Percentiles rank a stretch among this genome's conserved stretches.
phyloP scores from a whole-genome alignment of 2,888 invertebrate species.

The Chydorus sphaericus region DNA sequence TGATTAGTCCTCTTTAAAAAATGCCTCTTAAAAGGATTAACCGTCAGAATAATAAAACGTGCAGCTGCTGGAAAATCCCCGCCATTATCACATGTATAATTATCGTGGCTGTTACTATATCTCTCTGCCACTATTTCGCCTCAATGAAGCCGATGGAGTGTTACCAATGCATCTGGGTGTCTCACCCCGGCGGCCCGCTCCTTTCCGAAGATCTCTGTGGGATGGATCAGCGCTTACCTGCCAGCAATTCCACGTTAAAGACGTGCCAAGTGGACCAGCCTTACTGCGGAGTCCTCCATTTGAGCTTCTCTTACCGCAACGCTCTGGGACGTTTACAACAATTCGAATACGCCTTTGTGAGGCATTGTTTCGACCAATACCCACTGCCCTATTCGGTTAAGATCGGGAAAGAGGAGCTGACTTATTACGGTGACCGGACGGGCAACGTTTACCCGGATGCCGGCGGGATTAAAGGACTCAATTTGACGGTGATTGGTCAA shows the following conservation, averaged over 20 bases:
- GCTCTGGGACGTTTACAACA: not conserved
- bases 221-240: not conserved
- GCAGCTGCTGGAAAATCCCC: not conserved
- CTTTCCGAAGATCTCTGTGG: not conserved
- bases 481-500: not conserved
- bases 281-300: not conserved
- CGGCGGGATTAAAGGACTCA: not conserved
- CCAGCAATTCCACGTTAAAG: not conserved
- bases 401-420: not conserved
- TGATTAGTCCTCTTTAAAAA: not conserved
- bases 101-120: not conserved
- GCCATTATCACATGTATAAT: not conserved
- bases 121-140: not conserved
- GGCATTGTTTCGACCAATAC: not conserved
- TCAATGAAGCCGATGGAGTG: not conserved
- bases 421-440: not conserved
- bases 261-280: not conserved
- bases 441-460: not conserved
- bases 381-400: not conserved
- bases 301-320: not conserved
- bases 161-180: not conserved
- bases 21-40: not conserved
- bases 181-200: not conserved
- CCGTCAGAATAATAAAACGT: too few relatives aligned
- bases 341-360: not conserved